Evolutionary conservation across 64 coral and sea anemone genomes (phyloP).

Genomic region (Exaiptasia diaphana): DNA sequence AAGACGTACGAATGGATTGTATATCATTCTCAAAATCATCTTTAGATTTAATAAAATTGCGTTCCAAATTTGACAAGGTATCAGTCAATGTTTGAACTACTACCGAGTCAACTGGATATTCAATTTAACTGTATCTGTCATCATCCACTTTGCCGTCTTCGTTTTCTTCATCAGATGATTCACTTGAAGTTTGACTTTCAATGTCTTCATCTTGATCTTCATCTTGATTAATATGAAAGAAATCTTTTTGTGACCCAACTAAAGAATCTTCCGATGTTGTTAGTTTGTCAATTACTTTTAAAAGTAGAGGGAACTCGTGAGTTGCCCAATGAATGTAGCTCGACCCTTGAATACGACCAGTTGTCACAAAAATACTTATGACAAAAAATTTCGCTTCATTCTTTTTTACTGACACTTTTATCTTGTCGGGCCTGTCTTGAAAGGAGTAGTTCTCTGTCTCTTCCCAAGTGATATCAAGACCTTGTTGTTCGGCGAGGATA

Average conservation of each 20-base stretch:
- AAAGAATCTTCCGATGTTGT: too few species aligned
- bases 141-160: too few species aligned
- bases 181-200: too few species aligned
- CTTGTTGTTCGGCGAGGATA: background rate
- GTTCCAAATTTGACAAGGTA: background rate
- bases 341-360: background rate
- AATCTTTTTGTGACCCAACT: too few species aligned
- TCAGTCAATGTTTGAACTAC: slow-evolving; percentile 14
- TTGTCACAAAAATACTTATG: background rate
- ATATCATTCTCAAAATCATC: slow-evolving; percentile 26
- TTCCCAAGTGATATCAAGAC: slow-evolving; percentile 12
- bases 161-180: too few species aligned
- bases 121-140: too few species aligned
- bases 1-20: background rate
- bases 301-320: background rate
- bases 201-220: too few species aligned
- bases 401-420: background rate
- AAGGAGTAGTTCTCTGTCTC: background rate
- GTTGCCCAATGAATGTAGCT: background rate
- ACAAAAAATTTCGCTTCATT: background rate
- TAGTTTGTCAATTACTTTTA: too few species aligned
- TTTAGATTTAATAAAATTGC: slow-evolving; percentile 15
- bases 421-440: background rate
- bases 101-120: too few species aligned
- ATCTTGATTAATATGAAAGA: too few species aligned